Evolutionary conservation across 2,888 invertebrate species (phyloP).

Genomic region (Macrostomum cliftonense): DNA sequence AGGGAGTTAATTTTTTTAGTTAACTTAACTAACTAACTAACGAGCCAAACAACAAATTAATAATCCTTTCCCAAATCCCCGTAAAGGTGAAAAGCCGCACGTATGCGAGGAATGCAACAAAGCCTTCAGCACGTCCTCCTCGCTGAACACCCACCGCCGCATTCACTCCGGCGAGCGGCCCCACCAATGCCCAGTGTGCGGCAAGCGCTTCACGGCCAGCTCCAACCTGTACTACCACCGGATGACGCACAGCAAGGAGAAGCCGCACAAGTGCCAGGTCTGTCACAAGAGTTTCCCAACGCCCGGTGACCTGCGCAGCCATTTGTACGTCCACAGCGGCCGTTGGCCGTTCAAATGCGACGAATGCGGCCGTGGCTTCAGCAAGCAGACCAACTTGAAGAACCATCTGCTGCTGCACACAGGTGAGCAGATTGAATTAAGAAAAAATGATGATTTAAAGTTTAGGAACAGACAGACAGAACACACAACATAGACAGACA

Average conservation of each 20-base stretch:
- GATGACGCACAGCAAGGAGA: conserved; percentile 86
- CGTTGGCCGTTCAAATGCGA: conserved; percentile 90
- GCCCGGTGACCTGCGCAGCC: conserved; percentile 79
- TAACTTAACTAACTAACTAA: too few relatives aligned
- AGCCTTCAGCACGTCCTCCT: conserved; percentile 81
- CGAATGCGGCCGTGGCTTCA: conserved; percentile 79
- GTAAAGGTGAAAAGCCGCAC: conserved; percentile 89
- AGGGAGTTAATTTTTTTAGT: too few relatives aligned
- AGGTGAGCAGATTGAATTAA: too few relatives aligned
- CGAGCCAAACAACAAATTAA: too few relatives aligned
- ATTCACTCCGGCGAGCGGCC: conserved; percentile 94
- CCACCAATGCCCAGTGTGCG: conserved; percentile 75
- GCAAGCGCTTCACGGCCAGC: conserved; percentile 81
- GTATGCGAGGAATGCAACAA: conserved; percentile 87
- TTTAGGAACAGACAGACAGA: too few relatives aligned
- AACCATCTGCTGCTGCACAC: conserved; percentile 54
- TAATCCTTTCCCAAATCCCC: conserved; percentile 11
- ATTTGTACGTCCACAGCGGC: conserved; percentile 89
- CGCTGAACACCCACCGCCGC: conserved; percentile 75
- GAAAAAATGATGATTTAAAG: too few relatives aligned
- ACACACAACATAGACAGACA: too few relatives aligned
- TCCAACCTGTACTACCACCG: conserved; percentile 90
- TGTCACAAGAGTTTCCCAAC: conserved; percentile 89
- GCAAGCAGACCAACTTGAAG: conserved; percentile 81
- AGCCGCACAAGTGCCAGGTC: conserved; percentile 79